These are phyloP conservation scores for Resseliella maxima DNA, from an alignment of 2,888 invertebrate species.

Conservation along the genomic window DNA sequence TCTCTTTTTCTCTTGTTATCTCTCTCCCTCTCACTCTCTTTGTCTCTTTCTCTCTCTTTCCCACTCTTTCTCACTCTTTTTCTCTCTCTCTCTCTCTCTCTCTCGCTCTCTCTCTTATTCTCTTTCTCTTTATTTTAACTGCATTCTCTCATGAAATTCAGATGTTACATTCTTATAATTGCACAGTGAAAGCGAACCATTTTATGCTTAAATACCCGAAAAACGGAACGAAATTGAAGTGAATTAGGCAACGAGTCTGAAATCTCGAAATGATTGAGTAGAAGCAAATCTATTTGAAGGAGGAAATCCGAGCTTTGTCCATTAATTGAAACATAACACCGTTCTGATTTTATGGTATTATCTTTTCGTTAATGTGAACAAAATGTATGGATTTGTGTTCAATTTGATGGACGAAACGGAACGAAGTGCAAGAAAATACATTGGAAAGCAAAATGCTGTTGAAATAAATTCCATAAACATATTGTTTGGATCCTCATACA, in stretches of 20 bases:
- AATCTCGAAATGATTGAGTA: background rate
- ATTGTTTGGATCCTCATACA: no score
- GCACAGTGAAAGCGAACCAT: background rate
- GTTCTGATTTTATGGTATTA: background rate
- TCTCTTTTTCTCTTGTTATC: no score
- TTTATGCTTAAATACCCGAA: background rate
- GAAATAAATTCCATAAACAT: no score
- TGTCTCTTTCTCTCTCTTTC: no score
- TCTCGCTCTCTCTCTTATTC: no score
- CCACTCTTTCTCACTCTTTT: no score
- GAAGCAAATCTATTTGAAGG: background rate
- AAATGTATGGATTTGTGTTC: no score
- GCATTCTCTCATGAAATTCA: background rate
- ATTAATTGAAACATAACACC: conserved; percentile 32
- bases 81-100: no score
- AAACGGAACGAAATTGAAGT: background rate
- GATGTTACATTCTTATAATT: background rate
- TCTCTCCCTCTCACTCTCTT: no score
- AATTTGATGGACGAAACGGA: no score
- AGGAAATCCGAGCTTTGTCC: conserved; percentile 38
- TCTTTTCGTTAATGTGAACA: background rate
- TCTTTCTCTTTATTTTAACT: background rate
- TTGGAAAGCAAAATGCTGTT: no score
- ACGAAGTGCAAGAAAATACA: no score
- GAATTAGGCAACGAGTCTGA: background rate